Percentiles rank a stretch among this genome's conserved stretches.
These are phyloP conservation scores for Ormyrus pomaceus DNA, from an alignment of 2,888 invertebrate genomes.

Conservation along the genomic window DNA sequence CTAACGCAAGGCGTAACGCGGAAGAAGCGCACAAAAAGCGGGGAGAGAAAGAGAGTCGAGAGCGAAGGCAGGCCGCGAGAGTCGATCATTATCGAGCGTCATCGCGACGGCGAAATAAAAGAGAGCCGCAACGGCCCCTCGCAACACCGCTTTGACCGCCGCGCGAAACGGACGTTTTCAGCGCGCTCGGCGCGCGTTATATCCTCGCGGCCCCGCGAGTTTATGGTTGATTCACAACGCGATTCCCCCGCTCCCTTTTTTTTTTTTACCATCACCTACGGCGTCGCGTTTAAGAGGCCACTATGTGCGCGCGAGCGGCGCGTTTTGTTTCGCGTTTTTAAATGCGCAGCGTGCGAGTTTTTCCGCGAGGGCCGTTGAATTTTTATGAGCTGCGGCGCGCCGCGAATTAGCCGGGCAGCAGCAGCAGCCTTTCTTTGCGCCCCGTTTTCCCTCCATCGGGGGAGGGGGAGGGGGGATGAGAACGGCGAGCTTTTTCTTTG, in stretches of 20 bases:
- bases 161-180: conserved; percentile 26
- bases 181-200: background rate
- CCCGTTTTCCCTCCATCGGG: too few relatives aligned
- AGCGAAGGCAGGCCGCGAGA: background rate
- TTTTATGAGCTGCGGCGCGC: conserved; percentile 54
- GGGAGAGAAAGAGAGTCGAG: too few relatives aligned
- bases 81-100: conserved; percentile 40
- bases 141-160: conserved; percentile 19
- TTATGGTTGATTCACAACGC: conserved; percentile 44
- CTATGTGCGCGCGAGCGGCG: background rate
- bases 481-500: too few relatives aligned
- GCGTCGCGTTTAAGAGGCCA: too few relatives aligned
- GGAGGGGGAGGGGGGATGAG: too few relatives aligned
- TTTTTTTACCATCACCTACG: background rate
- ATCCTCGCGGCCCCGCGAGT: conserved; percentile 13
- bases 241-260: background rate
- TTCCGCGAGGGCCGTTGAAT: conserved; percentile 52
- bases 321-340: conserved; percentile 53
- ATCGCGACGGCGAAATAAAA: conserved; percentile 42
- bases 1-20: too few relatives aligned
- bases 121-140: conserved; percentile 5
- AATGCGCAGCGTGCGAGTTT: conserved; percentile 52
- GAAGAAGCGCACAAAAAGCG: too few relatives aligned
- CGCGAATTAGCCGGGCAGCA: conserved; percentile 44
- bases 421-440: background rate